Base-by-base conservation (phyloP, 2,888 invertebrate species). In the Aphidoletes aphidimyza region DNA sequence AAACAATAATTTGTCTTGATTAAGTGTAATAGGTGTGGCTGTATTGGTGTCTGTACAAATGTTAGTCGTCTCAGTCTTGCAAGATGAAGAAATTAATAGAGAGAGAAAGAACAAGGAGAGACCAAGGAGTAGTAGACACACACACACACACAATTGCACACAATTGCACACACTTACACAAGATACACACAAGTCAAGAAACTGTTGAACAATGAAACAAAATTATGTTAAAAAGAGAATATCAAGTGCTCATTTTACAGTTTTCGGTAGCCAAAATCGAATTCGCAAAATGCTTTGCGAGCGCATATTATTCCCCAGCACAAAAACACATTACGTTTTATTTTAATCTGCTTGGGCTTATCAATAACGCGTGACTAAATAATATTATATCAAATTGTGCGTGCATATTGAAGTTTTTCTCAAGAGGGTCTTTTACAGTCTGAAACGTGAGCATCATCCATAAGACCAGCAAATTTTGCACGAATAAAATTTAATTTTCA, bases 1-100 rank as follows among this genome's bases (percentile, higher is more conserved):
- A 54, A 54, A 54, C 54, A 54, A 54, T 54, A 54, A 54, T 54
- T 54, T 54, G 54, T 54, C 54, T 54, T 54, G 54, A 54, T 54
- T 54, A 54, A 54, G 54, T 54, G 54, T 54, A 54, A 54, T 54
- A 54, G 54, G 54, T 54, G 47, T 47, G 47, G 47, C 47, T 17
- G 47, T 47, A 47, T 47, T 47, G 54, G 54, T 54, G 54, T 54
- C 54, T n/a, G 54, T 54, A 14, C 6, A 54, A 54, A 22, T 54
- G 54, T 54, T 54, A n/a, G 54, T 54, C 54, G 54, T 22, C 54
- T 22, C n/a, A 22, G 22, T 54, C 54, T n/a, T n/a, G n/a, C n/a
- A n/a, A n/a, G 5, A 54, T n/a, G 19, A 47, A 17, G 19, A 47
- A 19, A 47, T 17, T 47, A 47, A 47, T 9, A 47, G 2, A 19